Evolutionary conservation across 2,797 vertebrate species (phyloP).

Genomic region (Scarus forsteni): DNA sequence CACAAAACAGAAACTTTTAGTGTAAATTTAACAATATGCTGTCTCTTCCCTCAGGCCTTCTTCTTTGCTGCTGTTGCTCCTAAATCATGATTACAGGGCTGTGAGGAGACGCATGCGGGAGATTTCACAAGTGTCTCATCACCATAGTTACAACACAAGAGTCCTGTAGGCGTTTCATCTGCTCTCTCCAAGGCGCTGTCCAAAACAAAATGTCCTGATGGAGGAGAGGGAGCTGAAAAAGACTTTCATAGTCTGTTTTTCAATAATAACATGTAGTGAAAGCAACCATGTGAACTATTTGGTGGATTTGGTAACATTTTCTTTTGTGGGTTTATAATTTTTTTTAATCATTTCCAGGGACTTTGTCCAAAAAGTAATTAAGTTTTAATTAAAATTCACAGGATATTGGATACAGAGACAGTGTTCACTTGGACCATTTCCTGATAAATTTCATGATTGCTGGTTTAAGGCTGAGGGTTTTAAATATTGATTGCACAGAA

Average conservation of each 20-base stretch:
- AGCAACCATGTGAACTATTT: background rate
- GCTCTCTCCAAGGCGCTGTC: constrained; percentile 29
- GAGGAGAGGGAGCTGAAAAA: constrained; percentile 16
- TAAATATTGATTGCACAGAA: background rate
- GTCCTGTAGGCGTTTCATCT: constrained; percentile 34
- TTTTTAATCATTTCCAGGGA: constrained; percentile 19
- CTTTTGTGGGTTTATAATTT: constrained; percentile 11
- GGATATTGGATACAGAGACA: background rate
- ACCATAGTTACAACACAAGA: constrained; percentile 40
- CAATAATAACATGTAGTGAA: background rate
- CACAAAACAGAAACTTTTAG: background rate
- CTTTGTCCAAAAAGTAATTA: constrained; percentile 20
- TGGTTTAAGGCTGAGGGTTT: background rate
- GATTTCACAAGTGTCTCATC: constrained; percentile 32
- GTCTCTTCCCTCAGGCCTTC: background rate
- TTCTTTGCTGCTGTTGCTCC: constrained; percentile 6
- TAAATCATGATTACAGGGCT: constrained; percentile 21
- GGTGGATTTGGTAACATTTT: constrained; percentile 4
- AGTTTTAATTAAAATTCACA: constrained; percentile 2
- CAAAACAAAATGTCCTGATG: constrained; percentile 29
- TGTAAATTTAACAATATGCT: background rate
- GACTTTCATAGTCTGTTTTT: background rate
- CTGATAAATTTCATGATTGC: constrained; percentile 12
- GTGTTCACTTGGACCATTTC: background rate
- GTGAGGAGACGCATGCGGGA: background rate